These are phyloP conservation scores for Euphydryas editha DNA, from an alignment of 2,888 invertebrate genomes.

Conservation along the genomic window DNA sequence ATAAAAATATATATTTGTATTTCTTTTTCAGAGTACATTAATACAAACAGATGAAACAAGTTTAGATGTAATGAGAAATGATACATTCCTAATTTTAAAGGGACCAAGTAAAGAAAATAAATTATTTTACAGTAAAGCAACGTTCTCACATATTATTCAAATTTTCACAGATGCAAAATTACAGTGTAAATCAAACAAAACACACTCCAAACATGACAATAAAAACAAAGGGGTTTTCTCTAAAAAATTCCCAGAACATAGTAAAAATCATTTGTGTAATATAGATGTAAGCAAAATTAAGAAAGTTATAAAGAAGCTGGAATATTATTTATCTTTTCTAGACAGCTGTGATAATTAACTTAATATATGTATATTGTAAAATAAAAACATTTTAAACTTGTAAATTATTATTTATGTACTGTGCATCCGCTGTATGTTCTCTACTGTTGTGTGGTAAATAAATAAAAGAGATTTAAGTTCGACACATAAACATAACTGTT, in stretches of 20 bases:
- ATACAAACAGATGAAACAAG: constrained; percentile 83
- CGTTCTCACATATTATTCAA: constrained; percentile 86
- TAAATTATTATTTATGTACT: no score
- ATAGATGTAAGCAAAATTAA: constrained; percentile 81
- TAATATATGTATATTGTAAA: constrained; percentile 5
- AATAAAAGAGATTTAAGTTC: no score
- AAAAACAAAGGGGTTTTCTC: constrained; percentile 68
- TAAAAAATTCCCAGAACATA: constrained; percentile 83
- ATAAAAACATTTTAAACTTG: not conserved
- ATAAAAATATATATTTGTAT: no score
- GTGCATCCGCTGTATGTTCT: no score
- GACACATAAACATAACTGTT: no score
- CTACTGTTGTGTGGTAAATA: no score
- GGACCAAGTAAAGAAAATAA: constrained; percentile 83
- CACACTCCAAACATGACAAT: constrained; percentile 45
- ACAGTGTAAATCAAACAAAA: constrained; percentile 34
- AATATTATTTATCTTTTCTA: constrained; percentile 88
- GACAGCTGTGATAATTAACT: constrained; percentile 64
- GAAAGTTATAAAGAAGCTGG: constrained; percentile 86
- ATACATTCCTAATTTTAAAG: constrained; percentile 84
- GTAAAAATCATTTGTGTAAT: constrained; percentile 72
- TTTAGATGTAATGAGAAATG: constrained; percentile 83
- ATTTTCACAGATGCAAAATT: constrained; percentile 79
- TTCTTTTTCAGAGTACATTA: constrained; percentile 77
- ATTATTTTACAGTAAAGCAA: constrained; percentile 84